Conservation (phyloP, 2,888 invertebrate genomes). For the Cistogaster globosa region DNA sequence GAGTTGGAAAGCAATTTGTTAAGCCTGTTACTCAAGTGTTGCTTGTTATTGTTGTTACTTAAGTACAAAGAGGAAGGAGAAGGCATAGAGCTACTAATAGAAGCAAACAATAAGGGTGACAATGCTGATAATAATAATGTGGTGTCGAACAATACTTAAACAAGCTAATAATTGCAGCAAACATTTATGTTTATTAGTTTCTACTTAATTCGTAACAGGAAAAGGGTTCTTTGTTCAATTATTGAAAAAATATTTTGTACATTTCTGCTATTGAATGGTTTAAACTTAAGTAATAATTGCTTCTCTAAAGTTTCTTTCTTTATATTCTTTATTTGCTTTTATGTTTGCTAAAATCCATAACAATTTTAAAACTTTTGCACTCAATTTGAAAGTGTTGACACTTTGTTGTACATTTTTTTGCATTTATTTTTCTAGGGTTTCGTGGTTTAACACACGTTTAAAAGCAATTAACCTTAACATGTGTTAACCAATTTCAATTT, state of each 20-base stretch:
- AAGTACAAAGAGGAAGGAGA: constrained; percentile 18
- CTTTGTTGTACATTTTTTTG: constrained; percentile 10
- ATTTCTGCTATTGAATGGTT: background rate
- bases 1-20: constrained; percentile 72
- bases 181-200: constrained; percentile 64
- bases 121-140: constrained; percentile 44
- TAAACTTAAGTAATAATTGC: constrained; percentile 14
- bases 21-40: constrained; percentile 63
- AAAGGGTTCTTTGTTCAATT: background rate
- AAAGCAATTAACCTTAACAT: constrained; percentile 70
- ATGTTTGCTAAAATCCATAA: background rate
- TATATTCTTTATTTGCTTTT: background rate
- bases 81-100: constrained; percentile 30
- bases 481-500: constrained; percentile 62
- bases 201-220: background rate
- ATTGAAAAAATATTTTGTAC: background rate
- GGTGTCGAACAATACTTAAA: constrained; percentile 2
- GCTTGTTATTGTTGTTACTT: constrained; percentile 17
- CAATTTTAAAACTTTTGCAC: background rate
- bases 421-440: constrained; percentile 58
- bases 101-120: constrained; percentile 36
- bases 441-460: constrained; percentile 50
- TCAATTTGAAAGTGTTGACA: constrained; percentile 36
- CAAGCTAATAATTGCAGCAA: constrained; percentile 61
- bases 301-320: background rate